These are phyloP conservation scores for Lasioglossum leucozonium DNA, from an alignment of 2,888 invertebrate genomes.

Conservation along the genomic window DNA sequence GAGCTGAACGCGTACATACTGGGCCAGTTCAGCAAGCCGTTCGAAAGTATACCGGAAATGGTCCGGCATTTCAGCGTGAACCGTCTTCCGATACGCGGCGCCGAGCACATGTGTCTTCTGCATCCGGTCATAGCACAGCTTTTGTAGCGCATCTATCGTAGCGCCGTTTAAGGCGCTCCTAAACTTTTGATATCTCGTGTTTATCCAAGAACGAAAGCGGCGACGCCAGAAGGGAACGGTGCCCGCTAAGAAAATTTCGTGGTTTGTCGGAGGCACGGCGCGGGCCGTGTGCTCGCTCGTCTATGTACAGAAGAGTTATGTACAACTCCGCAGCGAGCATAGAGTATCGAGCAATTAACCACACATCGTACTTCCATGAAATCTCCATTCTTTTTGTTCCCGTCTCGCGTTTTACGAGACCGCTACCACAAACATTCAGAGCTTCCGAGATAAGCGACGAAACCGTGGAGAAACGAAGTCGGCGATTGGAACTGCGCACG, in stretches of 20 bases:
- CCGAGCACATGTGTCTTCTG: slow-evolving; percentile 97
- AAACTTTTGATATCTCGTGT: slow-evolving; percentile 69
- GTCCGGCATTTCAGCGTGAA: slow-evolving; percentile 97
- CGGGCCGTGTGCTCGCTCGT: neutral
- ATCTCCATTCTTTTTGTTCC: slow-evolving; percentile 39
- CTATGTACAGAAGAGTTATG: neutral
- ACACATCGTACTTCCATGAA: slow-evolving; percentile 53
- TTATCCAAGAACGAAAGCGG: slow-evolving; percentile 37
- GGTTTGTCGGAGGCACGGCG: neutral
- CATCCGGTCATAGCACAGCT: slow-evolving; percentile 96
- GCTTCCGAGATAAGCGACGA: slow-evolving; percentile 43
- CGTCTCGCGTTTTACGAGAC: slow-evolving; percentile 37
- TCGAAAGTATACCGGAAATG: slow-evolving; percentile 96
- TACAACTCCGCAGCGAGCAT: slow-evolving; percentile 10
- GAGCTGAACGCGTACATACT: slow-evolving; percentile 93
- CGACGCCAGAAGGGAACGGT: neutral
- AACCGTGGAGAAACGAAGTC: slow-evolving; percentile 59
- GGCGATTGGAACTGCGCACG: slow-evolving; percentile 63
- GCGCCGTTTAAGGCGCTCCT: slow-evolving; percentile 80
- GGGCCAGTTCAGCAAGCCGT: slow-evolving; percentile 97
- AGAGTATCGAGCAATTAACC: slow-evolving; percentile 9
- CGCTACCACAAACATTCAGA: slow-evolving; percentile 29
- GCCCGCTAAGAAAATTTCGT: neutral
- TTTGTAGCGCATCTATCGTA: slow-evolving; percentile 85
- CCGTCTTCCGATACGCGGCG: slow-evolving; percentile 96